Conservation (phyloP, 2,888 invertebrate genomes). For the Sminthurides aquaticus region DNA sequence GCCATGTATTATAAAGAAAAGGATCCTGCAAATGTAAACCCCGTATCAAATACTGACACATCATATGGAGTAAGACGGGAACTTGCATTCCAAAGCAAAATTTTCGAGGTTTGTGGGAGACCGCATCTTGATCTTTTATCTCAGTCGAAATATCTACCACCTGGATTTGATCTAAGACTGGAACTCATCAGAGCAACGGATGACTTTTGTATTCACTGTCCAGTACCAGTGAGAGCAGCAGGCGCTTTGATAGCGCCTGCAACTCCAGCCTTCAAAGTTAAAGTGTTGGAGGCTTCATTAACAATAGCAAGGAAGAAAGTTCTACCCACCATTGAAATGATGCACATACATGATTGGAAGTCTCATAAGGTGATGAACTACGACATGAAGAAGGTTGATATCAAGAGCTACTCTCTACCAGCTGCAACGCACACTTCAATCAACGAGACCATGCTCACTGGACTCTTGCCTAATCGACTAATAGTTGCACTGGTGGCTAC, state of each 20-base stretch:
- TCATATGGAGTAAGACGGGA: constrained; percentile 8
- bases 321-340: constrained; percentile 23
- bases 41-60: not conserved
- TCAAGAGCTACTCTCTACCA: constrained; percentile 22
- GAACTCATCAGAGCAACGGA: constrained; percentile 15
- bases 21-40: constrained; percentile 12
- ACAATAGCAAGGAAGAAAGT: constrained; percentile 17
- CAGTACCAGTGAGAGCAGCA: not conserved
- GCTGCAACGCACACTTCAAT: constrained; percentile 12
- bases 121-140: constrained; percentile 24
- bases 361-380: not conserved
- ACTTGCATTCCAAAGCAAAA: constrained; percentile 8
- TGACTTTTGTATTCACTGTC: constrained; percentile 18
- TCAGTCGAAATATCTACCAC: constrained; percentile 19
- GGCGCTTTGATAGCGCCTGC: not conserved
- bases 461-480: constrained; percentile 23
- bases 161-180: constrained; percentile 25
- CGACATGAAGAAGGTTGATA: constrained; percentile 3
- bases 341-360: constrained; percentile 14
- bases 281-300: constrained; percentile 22
- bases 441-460: constrained; percentile 24
- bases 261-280: not conserved
- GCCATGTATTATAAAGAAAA: constrained; percentile 22
- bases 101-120: constrained; percentile 27
- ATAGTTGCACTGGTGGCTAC: constrained; percentile 22